phyloP scores from a whole-genome alignment of 1,140 invertebrate genomes.

The Heliconius eleuchia region DNA sequence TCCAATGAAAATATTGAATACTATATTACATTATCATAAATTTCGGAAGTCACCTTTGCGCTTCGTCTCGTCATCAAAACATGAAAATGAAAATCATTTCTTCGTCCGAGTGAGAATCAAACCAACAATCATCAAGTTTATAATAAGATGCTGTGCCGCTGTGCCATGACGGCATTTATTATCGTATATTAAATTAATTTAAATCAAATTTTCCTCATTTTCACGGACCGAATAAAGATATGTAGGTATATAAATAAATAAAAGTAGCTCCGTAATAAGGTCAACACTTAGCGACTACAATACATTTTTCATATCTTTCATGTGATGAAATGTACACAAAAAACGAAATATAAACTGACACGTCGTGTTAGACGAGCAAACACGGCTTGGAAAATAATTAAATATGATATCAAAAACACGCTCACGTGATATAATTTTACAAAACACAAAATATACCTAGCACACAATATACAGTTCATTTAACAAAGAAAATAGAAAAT shows the following conservation, averaged over 20 bases:
- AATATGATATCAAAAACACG: background rate
- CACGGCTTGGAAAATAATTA: background rate
- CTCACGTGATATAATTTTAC: background rate
- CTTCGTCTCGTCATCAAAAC: no score
- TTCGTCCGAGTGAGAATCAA: no score
- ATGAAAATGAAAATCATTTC: no score
- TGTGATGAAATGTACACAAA: slow-evolving; percentile 8
- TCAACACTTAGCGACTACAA: background rate
- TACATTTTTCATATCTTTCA: slow-evolving; percentile 4
- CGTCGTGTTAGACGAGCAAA: background rate
- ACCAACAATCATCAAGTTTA: no score
- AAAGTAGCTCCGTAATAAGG: background rate
- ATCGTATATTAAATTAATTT: no score
- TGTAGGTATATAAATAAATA: background rate
- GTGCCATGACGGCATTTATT: no score
- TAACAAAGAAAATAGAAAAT: slow-evolving; percentile 1
- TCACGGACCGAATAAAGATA: background rate
- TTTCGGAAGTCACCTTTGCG: no score
- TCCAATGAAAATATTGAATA: no score
- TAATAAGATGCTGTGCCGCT: no score
- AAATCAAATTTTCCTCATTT: background rate
- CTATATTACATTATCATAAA: no score
- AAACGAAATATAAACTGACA: slow-evolving; percentile 4
- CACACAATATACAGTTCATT: no score
- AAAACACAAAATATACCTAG: no score